Evolutionary conservation across 1,140 invertebrate genomes (phyloP).

Genomic region (Aphis gossypii): DNA sequence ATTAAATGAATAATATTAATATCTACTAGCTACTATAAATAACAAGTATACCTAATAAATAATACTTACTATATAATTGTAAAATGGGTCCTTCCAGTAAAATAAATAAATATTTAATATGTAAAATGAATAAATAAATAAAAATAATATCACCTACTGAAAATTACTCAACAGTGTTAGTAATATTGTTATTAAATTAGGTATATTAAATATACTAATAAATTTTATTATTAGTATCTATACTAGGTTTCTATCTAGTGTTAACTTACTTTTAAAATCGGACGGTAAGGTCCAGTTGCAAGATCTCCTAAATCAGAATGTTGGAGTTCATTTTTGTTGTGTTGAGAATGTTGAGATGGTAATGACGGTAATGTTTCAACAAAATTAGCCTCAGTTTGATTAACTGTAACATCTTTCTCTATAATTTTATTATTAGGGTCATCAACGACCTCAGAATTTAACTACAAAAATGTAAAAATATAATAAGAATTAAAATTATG

Average conservation of each 20-base stretch:
- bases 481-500: background rate
- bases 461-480: background rate
- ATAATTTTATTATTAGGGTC: background rate
- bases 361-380: background rate
- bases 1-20: conserved; percentile 15
- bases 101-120: too few relatives aligned
- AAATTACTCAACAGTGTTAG: background rate
- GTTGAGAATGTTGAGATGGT: background rate
- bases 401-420: background rate
- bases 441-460: background rate
- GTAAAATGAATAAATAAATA: too few relatives aligned
- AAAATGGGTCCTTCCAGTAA: too few relatives aligned
- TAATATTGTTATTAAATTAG: background rate
- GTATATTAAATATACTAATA: background rate
- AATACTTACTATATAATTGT: too few relatives aligned
- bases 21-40: background rate
- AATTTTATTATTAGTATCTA: background rate
- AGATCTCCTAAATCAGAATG: background rate
- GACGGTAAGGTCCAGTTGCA: background rate
- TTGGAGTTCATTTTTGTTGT: background rate
- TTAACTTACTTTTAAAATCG: background rate
- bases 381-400: background rate
- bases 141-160: background rate
- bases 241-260: background rate
- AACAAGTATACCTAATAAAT: background rate